Evolutionary conservation across 2,113 vertebrate species (phyloP), one percentile per base, ranked within the genome.

Genomic region (Callocephalon fimbriatum): DNA sequence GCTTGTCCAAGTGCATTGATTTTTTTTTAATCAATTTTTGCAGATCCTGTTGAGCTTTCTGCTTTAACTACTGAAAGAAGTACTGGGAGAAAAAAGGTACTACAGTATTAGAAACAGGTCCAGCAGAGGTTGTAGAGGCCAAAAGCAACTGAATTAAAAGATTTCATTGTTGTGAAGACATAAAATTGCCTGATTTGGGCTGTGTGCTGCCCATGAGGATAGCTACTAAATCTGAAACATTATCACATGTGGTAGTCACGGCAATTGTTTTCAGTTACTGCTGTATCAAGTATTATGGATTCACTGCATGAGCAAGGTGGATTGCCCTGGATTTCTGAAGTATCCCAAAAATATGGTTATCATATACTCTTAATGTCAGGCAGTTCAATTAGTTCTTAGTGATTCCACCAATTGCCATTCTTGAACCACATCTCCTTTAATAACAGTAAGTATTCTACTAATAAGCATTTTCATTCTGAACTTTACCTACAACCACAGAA

Each of bases 1-100:
- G 29, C 45, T 84, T 47, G 23, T 61, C 90, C 51, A 72, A 68
- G 29, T 10, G 7, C 37, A 93, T 22, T 40, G 80, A 72, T 71
- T 91, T 59, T 92, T 67, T 70, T 66, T 68, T n/a, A 70, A 78
- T 75, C 31, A 50, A 86, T 92, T 89, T 95, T 94, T 78, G 25
- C 42, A 81, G 84, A 68, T 56, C 8, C 48, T 79, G 12, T 76
- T 76, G 72, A 91, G 91, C 23, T 86, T 91, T 79, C 70, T 86
- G 8, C n/a, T 58, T 76, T 70, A 89, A 47, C 56, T 87, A 56
- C 65, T 86, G 42, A 44, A 93, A 76, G 80, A 82, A 79, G 26
- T 68, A 53, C 23, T 37, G 17, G 17, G 37, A 75, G 51, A 15
- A 51, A 76, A 74, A 61, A 66, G 6, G 6, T 25, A 38, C 65